phyloP scores from a whole-genome alignment of 2,113 vertebrate species.

The Pterocles burchelli region DNA sequence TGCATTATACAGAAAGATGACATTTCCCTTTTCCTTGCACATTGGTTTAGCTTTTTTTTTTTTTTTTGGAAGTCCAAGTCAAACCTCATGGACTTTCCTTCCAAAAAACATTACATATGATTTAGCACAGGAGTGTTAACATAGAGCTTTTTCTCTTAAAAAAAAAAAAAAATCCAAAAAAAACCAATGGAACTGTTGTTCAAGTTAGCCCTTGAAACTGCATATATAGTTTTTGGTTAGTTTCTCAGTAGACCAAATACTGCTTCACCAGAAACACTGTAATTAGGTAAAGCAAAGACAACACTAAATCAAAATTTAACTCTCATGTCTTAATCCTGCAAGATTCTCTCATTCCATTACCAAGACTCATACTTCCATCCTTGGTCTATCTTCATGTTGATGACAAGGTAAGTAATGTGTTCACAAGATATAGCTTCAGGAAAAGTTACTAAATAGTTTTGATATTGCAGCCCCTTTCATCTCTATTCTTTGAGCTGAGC shows the following conservation, averaged over 20 bases:
- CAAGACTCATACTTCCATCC: not conserved
- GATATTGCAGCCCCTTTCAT: not conserved
- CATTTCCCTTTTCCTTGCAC: not conserved
- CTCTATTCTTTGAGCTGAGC: not conserved
- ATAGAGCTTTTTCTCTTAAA: accelerated
- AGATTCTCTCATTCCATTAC: not conserved
- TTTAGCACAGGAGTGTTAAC: not conserved
- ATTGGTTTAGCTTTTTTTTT: not conserved
- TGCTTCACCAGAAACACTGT: accelerated
- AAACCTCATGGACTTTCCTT: not conserved
- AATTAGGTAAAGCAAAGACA: not conserved
- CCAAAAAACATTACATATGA: not conserved
- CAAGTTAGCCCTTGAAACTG: not conserved
- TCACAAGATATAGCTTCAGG: not conserved
- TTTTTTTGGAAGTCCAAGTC: not conserved
- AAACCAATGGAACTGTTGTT: not conserved
- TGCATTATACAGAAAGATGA: not conserved
- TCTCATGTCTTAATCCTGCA: not conserved
- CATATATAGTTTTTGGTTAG: not conserved
- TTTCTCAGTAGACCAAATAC: not conserved
- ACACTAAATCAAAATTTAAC: not conserved
- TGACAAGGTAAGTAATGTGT: not conserved
- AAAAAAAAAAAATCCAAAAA: no score
- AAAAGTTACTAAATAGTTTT: not conserved
- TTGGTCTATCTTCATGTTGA: not conserved